Percentiles rank a stretch among this genome's conserved stretches.
phyloP scores from a whole-genome alignment of 2,797 vertebrate species.

The Halcyon leucocephala region DNA sequence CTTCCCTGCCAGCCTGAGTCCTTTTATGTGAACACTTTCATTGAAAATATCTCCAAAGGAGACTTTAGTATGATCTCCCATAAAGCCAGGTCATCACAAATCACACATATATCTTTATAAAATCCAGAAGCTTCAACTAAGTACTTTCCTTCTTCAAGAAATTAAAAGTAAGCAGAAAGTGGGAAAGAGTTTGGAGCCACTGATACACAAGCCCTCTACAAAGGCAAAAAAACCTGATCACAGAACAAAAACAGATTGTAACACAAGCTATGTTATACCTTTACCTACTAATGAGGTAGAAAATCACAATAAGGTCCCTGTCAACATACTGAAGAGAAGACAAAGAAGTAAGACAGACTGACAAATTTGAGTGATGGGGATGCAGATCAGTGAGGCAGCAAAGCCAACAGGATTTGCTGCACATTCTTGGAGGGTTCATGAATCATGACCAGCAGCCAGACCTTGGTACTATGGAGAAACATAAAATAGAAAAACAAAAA shows the following conservation, averaged over 20 bases:
- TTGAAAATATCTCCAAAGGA: background rate
- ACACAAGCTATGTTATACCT: background rate
- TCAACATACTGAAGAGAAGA: background rate
- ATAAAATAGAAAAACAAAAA: background rate
- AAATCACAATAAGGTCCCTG: background rate
- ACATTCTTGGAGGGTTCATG: background rate
- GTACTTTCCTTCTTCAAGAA: background rate
- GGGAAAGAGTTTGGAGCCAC: background rate
- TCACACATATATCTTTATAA: background rate
- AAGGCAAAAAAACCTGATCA: background rate
- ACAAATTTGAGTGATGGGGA: background rate
- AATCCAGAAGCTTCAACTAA: background rate
- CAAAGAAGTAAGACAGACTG: background rate
- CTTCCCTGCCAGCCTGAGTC: background rate
- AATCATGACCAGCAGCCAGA: background rate
- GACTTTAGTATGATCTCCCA: background rate
- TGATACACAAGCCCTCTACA: background rate
- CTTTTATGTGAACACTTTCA: background rate
- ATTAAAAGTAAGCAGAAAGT: background rate
- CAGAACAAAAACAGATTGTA: background rate
- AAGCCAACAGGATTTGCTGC: background rate
- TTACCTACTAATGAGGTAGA: background rate
- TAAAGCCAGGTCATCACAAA: background rate
- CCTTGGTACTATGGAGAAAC: background rate
- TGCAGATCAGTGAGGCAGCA: background rate